A percentile compares a stretch with the other conserved stretches of the same genome.
phyloP scores from a whole-genome alignment of 2,888 invertebrate genomes.

The Dastarcus helophoroides region DNA sequence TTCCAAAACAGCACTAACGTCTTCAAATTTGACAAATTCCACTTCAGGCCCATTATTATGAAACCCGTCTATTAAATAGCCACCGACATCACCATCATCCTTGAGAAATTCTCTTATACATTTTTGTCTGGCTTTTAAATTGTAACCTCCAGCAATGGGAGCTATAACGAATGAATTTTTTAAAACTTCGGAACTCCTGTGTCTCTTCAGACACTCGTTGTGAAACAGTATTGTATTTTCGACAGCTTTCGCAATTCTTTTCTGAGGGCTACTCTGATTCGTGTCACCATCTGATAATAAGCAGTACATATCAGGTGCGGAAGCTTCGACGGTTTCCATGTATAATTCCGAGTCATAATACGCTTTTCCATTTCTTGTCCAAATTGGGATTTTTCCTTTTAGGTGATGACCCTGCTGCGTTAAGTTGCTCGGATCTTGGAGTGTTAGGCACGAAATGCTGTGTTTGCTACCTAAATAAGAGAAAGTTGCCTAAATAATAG shows the following conservation, averaged over 20 bases:
- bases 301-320: slow-evolving; percentile 73
- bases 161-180: slow-evolving; percentile 47
- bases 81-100: slow-evolving; percentile 46
- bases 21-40: slow-evolving; percentile 40
- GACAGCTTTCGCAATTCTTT: slow-evolving; percentile 60
- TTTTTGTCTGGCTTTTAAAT: slow-evolving; percentile 47
- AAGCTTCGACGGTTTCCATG: slow-evolving; percentile 65
- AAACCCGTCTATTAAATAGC: slow-evolving; percentile 73
- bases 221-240: slow-evolving; percentile 57
- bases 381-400: slow-evolving; percentile 58
- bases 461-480: slow-evolving; percentile 40
- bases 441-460: slow-evolving; percentile 41
- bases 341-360: slow-evolving; percentile 53
- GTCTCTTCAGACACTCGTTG: slow-evolving; percentile 54
- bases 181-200: slow-evolving; percentile 45
- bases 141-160: slow-evolving; percentile 63
- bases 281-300: slow-evolving; percentile 71
- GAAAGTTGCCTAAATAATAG: no score
- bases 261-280: slow-evolving; percentile 51
- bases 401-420: slow-evolving; percentile 64
- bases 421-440: slow-evolving; percentile 59
- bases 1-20: slow-evolving; percentile 48
- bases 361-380: slow-evolving; percentile 67
- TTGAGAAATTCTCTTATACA: slow-evolving; percentile 50
- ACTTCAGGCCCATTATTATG: slow-evolving; percentile 58